A percentile compares a stretch with the other conserved stretches of the same genome.
phyloP scores from a whole-genome alignment of 2,888 invertebrate genomes.

The Herminia tarsipennalis region DNA sequence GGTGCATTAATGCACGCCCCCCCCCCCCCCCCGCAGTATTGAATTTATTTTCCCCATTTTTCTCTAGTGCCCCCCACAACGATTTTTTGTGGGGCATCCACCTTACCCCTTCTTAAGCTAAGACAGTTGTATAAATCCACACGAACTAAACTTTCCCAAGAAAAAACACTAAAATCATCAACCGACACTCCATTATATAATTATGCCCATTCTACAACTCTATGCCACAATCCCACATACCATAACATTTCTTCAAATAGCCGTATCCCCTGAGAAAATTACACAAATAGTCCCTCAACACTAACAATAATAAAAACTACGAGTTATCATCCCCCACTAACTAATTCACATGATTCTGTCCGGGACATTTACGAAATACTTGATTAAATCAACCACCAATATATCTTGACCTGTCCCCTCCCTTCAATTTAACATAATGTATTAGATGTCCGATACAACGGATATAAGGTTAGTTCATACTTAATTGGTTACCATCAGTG shows the following conservation, averaged over 20 bases:
- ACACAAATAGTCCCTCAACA: conserved; percentile 63
- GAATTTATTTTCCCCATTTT: too few relatives aligned
- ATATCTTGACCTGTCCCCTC: conserved; percentile 52
- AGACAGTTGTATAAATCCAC: too few relatives aligned
- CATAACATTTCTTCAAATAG: conserved; percentile 11
- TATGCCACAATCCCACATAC: neutral
- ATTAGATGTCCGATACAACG: conserved; percentile 28
- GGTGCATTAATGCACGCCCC: too few relatives aligned
- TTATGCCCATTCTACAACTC: neutral
- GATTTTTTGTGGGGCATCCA: too few relatives aligned
- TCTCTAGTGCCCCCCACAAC: too few relatives aligned
- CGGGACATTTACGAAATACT: conserved; percentile 67
- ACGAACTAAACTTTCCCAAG: too few relatives aligned
- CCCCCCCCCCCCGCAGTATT: too few relatives aligned
- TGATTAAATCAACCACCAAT: conserved; percentile 70
- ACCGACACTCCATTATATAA: too few relatives aligned
- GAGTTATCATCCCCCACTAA: conserved; percentile 75
- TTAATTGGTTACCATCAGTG: conserved; percentile 45
- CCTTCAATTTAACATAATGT: conserved; percentile 48
- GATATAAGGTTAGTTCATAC: conserved; percentile 37
- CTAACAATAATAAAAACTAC: conserved; percentile 78
- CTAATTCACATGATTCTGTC: conserved; percentile 74
- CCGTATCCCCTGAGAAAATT: conserved; percentile 27
- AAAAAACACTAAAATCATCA: too few relatives aligned
- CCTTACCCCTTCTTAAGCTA: too few relatives aligned